Evolutionary conservation across 2,797 vertebrate species (phyloP).

Genomic region (Macropodus opercularis): DNA sequence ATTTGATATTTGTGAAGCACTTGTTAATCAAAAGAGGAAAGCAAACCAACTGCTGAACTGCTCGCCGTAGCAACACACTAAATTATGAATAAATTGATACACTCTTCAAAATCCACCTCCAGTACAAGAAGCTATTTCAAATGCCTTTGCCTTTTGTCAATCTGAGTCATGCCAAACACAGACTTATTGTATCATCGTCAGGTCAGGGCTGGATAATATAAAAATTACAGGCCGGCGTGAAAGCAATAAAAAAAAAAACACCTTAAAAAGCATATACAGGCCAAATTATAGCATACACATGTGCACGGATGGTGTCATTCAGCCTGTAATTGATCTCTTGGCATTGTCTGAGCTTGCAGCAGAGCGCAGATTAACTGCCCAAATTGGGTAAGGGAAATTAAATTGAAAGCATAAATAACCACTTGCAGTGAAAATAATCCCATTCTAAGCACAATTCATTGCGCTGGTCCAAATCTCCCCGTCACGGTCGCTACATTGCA

Average conservation of each 20-base stretch:
- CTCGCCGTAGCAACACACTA: neutral
- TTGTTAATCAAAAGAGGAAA: slow-evolving; percentile 10
- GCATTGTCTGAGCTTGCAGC: slow-evolving; percentile 20
- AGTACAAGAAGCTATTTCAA: neutral
- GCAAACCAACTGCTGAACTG: slow-evolving; percentile 10
- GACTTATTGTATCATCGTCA: slow-evolving; percentile 4
- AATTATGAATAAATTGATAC: slow-evolving; percentile 1
- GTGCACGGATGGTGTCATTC: slow-evolving; percentile 3
- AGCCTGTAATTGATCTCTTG: slow-evolving; percentile 21
- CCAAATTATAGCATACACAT: slow-evolving; percentile 19
- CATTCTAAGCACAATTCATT: slow-evolving; percentile 33
- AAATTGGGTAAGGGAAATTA: slow-evolving; percentile 15
- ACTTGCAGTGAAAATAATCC: slow-evolving; percentile 41
- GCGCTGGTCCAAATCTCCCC: slow-evolving; percentile 36
- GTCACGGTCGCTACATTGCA: slow-evolving; percentile 20
- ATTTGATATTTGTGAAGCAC: slow-evolving; percentile 26
- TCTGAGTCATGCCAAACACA: neutral
- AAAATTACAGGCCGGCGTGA: slow-evolving; percentile 3
- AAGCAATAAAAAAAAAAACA: neutral
- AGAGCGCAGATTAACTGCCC: slow-evolving; percentile 14
- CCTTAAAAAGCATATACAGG: slow-evolving; percentile 3
- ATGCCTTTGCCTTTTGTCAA: neutral
- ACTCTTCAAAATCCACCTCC: neutral
- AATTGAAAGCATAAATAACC: slow-evolving; percentile 13
- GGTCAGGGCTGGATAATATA: neutral